Evolutionary conservation across 1,140 invertebrate species (phyloP).

Genomic region (Eulimnadia texana): DNA sequence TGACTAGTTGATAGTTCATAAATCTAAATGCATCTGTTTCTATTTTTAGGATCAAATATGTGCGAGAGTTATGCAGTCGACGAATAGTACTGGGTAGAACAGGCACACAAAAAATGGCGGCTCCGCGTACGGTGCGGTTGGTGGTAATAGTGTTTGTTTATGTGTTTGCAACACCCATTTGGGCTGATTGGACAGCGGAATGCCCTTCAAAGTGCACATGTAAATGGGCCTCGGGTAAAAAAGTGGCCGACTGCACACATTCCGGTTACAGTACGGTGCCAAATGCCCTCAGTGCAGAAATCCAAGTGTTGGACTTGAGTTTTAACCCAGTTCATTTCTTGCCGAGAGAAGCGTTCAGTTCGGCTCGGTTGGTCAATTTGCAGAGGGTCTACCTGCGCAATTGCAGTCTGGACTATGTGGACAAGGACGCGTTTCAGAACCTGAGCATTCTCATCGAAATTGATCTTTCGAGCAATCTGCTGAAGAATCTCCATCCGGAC

Average conservation of each 20-base stretch:
- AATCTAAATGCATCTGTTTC: too few relatives aligned
- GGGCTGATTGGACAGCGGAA: constrained; percentile 57
- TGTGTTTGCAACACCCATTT: constrained; percentile 3
- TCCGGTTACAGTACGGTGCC: constrained; percentile 59
- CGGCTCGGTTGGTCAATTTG: constrained; percentile 60
- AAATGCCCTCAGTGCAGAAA: constrained; percentile 54
- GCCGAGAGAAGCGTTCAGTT: constrained; percentile 62
- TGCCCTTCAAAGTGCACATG: constrained; percentile 65
- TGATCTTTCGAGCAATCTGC: constrained; percentile 58
- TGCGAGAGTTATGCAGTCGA: too few relatives aligned
- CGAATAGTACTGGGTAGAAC: too few relatives aligned
- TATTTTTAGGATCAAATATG: too few relatives aligned
- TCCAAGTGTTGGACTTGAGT: constrained; percentile 70
- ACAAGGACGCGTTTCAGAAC: constrained; percentile 67
- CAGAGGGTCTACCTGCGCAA: constrained; percentile 63
- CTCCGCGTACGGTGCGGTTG: neutral
- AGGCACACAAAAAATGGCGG: neutral
- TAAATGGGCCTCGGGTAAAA: constrained; percentile 78
- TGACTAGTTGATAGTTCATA: too few relatives aligned
- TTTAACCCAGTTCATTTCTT: constrained; percentile 59
- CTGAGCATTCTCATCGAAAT: constrained; percentile 75
- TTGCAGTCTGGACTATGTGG: constrained; percentile 53
- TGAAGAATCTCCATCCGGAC: constrained; percentile 45
- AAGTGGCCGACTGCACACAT: constrained; percentile 63
- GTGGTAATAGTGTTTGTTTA: neutral